Percentiles rank a stretch among this genome's conserved stretches.
Evolutionary conservation across 2,888 invertebrate species (phyloP).

Genomic region (Scaeva pyrastri): DNA sequence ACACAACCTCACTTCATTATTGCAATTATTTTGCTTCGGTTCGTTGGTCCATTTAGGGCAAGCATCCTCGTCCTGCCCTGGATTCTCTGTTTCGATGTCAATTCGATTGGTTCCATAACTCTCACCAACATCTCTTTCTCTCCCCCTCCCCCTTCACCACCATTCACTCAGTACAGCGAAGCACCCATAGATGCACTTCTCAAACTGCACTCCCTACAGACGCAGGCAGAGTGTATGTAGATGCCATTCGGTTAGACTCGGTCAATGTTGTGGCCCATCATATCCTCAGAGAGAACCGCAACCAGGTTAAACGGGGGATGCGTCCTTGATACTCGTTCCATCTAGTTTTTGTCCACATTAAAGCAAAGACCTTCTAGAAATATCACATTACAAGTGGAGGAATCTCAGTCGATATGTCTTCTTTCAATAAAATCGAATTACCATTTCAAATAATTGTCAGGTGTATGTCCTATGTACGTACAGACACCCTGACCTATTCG

Average conservation of each 20-base stretch:
- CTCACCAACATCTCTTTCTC: not conserved
- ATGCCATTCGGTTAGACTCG: conserved; percentile 21
- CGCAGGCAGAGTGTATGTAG: not conserved
- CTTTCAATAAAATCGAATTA: conserved; percentile 57
- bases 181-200: conserved; percentile 50
- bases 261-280: conserved; percentile 63
- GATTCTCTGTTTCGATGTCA: conserved; percentile 40
- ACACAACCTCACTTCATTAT: conserved; percentile 40
- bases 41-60: conserved; percentile 47
- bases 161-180: conserved; percentile 46
- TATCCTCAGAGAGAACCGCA: conserved; percentile 9
- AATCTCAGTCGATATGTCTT: conserved; percentile 40
- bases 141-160: not conserved
- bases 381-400: conserved; percentile 17
- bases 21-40: conserved; percentile 58
- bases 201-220: conserved; percentile 37
- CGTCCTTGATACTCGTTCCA: conserved; percentile 32
- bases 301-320: conserved; percentile 32
- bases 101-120: conserved; percentile 32
- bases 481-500: not conserved
- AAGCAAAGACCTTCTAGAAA: conserved; percentile 20
- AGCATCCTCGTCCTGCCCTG: conserved; percentile 19
- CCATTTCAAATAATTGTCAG: conserved; percentile 66
- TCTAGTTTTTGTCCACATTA: not conserved
- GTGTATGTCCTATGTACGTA: conserved; percentile 1